Conservation (phyloP, 37 sponge, comb jelly and placozoan species). For the Tethya wilhelma region DNA sequence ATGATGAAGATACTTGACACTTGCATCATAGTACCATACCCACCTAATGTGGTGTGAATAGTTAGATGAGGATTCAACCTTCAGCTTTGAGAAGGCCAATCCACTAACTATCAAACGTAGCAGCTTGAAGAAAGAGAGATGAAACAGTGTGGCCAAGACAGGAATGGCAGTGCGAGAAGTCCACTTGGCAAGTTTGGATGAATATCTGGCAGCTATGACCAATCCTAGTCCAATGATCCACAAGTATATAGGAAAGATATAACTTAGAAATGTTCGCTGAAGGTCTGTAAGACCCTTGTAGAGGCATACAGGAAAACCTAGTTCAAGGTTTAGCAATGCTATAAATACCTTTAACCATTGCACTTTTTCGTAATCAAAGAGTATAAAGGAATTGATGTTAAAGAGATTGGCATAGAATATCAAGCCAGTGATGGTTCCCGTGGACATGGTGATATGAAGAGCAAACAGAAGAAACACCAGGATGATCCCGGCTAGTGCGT, state of each 20-base stretch:
- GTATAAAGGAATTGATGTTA: neutral
- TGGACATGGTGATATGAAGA: conserved; percentile 41
- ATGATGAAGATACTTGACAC: neutral
- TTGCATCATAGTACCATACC: conserved; percentile 25
- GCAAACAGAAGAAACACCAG: conserved; percentile 17
- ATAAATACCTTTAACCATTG: conserved; percentile 16
- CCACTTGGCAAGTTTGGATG: neutral
- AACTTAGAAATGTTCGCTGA: neutral
- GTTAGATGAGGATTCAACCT: neutral
- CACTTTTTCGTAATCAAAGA: neutral
- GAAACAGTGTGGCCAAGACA: conserved; percentile 48
- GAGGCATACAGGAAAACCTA: conserved; percentile 32
- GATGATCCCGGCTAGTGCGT: conserved; percentile 12
- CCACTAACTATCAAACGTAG: conserved; percentile 11
- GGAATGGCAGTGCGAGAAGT: conserved; percentile 4
- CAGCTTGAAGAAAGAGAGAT: conserved; percentile 30
- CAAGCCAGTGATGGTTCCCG: conserved; percentile 39
- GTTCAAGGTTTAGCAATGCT: conserved; percentile 25
- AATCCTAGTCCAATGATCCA: neutral
- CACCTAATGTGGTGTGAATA: neutral
- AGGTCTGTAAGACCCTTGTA: conserved; percentile 32
- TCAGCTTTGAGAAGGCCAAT: neutral
- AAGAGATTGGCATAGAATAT: conserved; percentile 51
- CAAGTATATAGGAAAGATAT: conserved; percentile 23
- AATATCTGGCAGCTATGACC: neutral